Evolutionary conservation across 2,888 invertebrate genomes (phyloP).

Genomic region (Plebejus melissa): DNA sequence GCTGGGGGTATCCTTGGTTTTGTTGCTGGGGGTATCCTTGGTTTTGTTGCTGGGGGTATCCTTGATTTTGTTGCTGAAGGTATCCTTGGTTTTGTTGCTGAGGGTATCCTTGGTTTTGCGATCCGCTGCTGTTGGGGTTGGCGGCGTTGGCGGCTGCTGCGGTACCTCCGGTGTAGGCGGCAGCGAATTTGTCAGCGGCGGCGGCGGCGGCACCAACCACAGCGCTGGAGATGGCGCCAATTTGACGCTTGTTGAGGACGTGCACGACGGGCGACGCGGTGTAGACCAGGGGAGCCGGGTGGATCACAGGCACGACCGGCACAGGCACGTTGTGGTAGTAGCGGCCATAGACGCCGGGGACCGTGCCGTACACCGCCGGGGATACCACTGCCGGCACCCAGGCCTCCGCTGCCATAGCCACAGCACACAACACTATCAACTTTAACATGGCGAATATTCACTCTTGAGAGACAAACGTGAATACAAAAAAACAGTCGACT

Average conservation of each 20-base stretch:
- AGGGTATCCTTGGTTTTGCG: not conserved
- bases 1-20: not conserved
- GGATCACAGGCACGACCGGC: not conserved
- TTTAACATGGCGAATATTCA: not conserved
- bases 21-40: not conserved
- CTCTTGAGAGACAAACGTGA: not conserved
- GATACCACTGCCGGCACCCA: not conserved
- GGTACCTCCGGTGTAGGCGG: constrained; percentile 1
- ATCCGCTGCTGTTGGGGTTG: not conserved
- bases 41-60: not conserved
- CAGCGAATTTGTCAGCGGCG: not conserved
- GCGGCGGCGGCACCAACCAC: not conserved
- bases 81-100: not conserved
- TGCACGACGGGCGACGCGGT: not conserved
- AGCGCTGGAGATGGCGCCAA: not conserved
- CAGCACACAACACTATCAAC: not conserved
- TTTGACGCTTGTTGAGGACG: constrained; percentile 12
- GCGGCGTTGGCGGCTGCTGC: not conserved
- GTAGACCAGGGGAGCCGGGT: not conserved
- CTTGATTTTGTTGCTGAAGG: not conserved
- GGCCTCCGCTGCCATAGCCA: not conserved
- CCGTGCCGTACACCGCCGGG: not conserved
- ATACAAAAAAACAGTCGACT: not conserved
- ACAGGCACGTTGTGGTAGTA: not conserved
- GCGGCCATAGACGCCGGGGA: not conserved